Percentiles rank a stretch among this genome's conserved stretches.
phyloP scores from a whole-genome alignment of 2,113 vertebrate species.

The human region GRCh38 chr7:109351001-109351500 shows the following conservation, averaged over 20 bases:
- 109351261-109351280: not conserved
- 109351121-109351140: not conserved
- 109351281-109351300: not conserved
- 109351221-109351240: not conserved
- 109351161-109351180: not conserved
- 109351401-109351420: not conserved
- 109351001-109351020: not conserved
- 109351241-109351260: not conserved
- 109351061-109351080: not conserved
- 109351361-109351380: not conserved
- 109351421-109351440: not conserved
- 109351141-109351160: not conserved
- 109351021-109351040: not conserved
- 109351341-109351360: not conserved
- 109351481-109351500: no score
- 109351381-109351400: not conserved
- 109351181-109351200: not conserved
- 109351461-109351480: not conserved
- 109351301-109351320: not conserved
- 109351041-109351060: not conserved
- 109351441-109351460: not conserved
- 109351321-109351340: not conserved
- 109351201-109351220: not conserved
- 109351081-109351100: not conserved
- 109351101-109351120: not conserved